Evolutionary conservation across 2,888 invertebrate species (phyloP).

Genomic region (Oithona nana): DNA sequence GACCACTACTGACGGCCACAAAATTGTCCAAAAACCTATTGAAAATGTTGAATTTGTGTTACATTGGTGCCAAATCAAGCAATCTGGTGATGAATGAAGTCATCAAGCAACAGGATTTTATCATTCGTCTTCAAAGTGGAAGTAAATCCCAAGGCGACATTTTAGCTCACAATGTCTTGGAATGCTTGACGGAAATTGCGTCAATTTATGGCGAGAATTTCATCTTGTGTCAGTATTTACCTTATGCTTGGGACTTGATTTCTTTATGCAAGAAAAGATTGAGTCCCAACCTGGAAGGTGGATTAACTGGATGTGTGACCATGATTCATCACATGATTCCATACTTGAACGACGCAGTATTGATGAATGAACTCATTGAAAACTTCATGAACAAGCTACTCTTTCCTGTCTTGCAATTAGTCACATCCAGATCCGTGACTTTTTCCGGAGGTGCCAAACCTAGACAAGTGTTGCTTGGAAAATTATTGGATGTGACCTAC

Average conservation of each 20-base stretch:
- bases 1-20: slow-evolving; percentile 78
- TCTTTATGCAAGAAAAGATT: slow-evolving; percentile 58
- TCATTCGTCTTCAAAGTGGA: background rate
- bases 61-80: slow-evolving; percentile 46
- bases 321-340: slow-evolving; percentile 59
- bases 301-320: slow-evolving; percentile 61
- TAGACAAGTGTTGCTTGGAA: slow-evolving; percentile 52
- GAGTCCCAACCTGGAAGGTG: slow-evolving; percentile 67
- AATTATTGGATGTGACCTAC: slow-evolving; percentile 60
- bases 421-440: slow-evolving; percentile 53
- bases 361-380: slow-evolving; percentile 65
- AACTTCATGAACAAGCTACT: slow-evolving; percentile 61
- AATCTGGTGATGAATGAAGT: background rate
- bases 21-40: slow-evolving; percentile 75
- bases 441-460: slow-evolving; percentile 64
- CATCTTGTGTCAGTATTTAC: slow-evolving; percentile 68
- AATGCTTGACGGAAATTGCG: slow-evolving; percentile 39
- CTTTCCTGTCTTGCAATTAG: slow-evolving; percentile 56
- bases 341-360: slow-evolving; percentile 55
- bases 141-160: slow-evolving; percentile 39
- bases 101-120: background rate
- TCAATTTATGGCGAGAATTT: slow-evolving; percentile 71
- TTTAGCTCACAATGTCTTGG: slow-evolving; percentile 66
- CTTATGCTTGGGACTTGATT: slow-evolving; percentile 67
- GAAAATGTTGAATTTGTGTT: slow-evolving; percentile 82